These are phyloP conservation scores for Calliphora vomitoria DNA, from an alignment of 2,888 invertebrate species.

Conservation along the genomic window DNA sequence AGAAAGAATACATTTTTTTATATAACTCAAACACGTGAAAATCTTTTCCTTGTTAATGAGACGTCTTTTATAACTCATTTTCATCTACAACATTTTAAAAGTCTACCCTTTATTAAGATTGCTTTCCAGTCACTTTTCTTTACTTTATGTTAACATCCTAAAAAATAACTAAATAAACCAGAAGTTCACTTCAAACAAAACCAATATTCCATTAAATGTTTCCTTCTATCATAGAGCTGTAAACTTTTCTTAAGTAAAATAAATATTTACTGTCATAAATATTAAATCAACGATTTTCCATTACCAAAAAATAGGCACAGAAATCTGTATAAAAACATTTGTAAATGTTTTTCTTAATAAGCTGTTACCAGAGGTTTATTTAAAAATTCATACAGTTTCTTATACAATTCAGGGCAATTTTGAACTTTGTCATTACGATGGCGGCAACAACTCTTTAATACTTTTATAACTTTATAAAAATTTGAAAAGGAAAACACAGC, in stretches of 20 bases:
- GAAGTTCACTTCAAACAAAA: no score
- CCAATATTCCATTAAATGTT: not conserved
- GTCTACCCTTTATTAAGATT: no score
- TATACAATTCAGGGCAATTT: not conserved
- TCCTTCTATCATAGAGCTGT: not conserved
- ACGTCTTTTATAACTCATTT: no score
- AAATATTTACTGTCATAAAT: conserved; percentile 14
- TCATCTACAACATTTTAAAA: no score
- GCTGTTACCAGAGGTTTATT: not conserved
- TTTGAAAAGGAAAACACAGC: not conserved
- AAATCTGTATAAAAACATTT: not conserved
- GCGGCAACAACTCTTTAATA: conserved; percentile 18
- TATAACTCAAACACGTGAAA: no score
- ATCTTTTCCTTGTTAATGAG: no score
- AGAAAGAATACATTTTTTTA: no score
- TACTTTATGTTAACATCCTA: no score
- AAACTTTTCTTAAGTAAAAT: not conserved
- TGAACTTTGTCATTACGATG: conserved; percentile 57
- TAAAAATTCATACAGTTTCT: not conserved
- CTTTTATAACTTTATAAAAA: conserved; percentile 56
- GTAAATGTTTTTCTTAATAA: not conserved
- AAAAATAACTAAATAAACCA: no score
- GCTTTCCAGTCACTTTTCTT: no score
- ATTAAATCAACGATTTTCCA: conserved; percentile 14
- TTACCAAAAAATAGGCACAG: not conserved